Base-by-base conservation (phyloP, 2,113 vertebrate species). In the Cynocephalus volans region DNA sequence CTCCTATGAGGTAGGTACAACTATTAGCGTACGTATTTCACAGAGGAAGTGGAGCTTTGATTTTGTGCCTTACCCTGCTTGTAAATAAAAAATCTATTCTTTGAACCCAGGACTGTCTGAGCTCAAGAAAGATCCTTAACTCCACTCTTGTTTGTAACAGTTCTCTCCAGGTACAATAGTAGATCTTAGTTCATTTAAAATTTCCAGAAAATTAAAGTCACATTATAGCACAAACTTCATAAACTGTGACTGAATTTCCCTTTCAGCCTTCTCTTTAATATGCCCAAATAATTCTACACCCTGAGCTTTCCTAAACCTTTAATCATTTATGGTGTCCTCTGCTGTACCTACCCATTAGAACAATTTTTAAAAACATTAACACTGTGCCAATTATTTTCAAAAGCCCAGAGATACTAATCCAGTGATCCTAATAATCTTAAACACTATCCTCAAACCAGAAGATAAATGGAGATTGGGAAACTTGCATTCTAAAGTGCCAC, bases 351-450 rank as follows among this genome's bases (percentile, higher is more conserved):
- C 28, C 97, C 93, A 98, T 96, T 95, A 98, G 65, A 97, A 97
- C 89, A 95, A 97, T 97, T 97, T 96, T 62, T 7, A 97, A 97
- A 98, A 97, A 97, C 94, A 97, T 81, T 95, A 97, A 94, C 86
- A 92, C 89, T 89, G 45, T 82, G 96, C 91, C 90, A 98, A 97
- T 97, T 97, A 97, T 97, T 97, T 97, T 97, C 94, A 97, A 97
- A 97, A 98, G 91, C 96, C 31, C 56, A 93, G 87, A 92, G 91
- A 97, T 97, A 96, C 81, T 96, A 97, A 98, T 98, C 97, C 96
- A 97, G 90, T 81, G 92, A 97, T 96, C 75, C 70, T 98, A 96
- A 95, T 67, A 95, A 92, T 97, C 93, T 97, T 97, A 97, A 98
- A 96, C 56, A 96, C 96, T 84, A 77, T 69, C 69, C 90, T 97